Evolutionary conservation across 2,888 invertebrate genomes (phyloP).

Genomic region (Phoenoteleia sp.): DNA sequence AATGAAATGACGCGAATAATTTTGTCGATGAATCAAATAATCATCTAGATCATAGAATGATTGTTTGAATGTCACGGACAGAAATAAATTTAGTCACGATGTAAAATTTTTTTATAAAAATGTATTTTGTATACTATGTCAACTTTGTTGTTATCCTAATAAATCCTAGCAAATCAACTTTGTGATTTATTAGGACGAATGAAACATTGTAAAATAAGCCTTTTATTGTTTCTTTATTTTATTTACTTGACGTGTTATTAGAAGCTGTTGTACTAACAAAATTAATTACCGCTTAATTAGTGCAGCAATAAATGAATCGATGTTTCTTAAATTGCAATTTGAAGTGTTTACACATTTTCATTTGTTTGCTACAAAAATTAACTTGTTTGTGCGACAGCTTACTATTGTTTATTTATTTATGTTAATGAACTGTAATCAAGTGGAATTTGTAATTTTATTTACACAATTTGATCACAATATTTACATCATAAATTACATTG

Average conservation of each 20-base stretch:
- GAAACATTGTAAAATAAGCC: neutral
- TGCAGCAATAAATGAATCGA: too few species aligned
- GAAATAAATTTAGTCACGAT: neutral
- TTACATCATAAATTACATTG: too few species aligned
- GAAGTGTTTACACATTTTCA: too few species aligned
- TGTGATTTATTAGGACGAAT: too few species aligned
- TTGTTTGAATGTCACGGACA: conserved; percentile 6
- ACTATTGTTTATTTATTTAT: neutral
- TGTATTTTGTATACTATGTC: neutral
- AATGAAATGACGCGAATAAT: conserved; percentile 17
- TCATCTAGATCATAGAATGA: conserved; percentile 2
- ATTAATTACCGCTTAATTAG: too few species aligned
- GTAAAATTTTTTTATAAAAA: neutral
- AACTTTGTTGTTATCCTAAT: too few species aligned
- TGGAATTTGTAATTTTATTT: neutral
- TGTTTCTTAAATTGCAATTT: neutral
- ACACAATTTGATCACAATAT: too few species aligned
- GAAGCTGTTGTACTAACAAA: too few species aligned
- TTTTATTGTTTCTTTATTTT: too few species aligned
- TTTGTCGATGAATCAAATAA: conserved; percentile 4
- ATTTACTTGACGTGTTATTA: too few species aligned
- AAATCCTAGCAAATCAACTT: too few species aligned
- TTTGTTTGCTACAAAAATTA: neutral
- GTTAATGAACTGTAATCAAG: neutral
- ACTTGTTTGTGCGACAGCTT: too few species aligned